Conservation (phyloP, 2,113 vertebrate genomes). For the Leptobrachium leishanense region DNA sequence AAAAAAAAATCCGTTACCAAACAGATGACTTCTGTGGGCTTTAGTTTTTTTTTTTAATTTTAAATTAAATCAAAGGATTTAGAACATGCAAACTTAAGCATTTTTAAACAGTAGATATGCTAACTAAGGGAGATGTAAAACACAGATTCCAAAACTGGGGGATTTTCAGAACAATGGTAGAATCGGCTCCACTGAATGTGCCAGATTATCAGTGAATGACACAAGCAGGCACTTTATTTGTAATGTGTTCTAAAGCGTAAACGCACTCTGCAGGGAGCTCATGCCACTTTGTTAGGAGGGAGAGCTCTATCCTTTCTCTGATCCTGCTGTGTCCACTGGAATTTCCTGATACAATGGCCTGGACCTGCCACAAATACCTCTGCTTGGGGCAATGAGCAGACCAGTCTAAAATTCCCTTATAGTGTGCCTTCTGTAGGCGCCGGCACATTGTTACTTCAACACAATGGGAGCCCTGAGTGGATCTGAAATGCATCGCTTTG, state of each 20-base stretch:
- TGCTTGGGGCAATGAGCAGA: not conserved
- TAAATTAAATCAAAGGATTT: too few species aligned
- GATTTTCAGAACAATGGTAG: slow-evolving; percentile 9
- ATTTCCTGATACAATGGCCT: not conserved
- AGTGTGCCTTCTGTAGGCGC: too few species aligned
- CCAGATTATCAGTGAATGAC: slow-evolving; percentile 18
- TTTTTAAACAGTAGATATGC: slow-evolving; percentile 19
- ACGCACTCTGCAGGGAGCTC: not conserved
- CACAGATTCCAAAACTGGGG: not conserved
- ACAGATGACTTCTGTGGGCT: too few species aligned
- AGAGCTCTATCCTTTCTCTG: not conserved
- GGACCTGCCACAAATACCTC: not conserved
- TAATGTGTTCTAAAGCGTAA: slow-evolving; percentile 6
- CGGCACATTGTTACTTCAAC: too few species aligned
- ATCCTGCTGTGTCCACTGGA: slow-evolving; percentile 2
- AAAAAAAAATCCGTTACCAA: too few species aligned
- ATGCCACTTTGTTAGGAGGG: slow-evolving; percentile 1
- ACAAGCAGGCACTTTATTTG: slow-evolving; percentile 35
- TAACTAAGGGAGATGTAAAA: slow-evolving; percentile 4
- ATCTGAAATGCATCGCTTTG: too few species aligned
- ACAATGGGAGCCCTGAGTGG: too few species aligned
- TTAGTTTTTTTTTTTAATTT: too few species aligned
- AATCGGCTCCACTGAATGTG: not conserved
- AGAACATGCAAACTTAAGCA: not conserved
- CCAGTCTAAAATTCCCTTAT: not conserved